Conservation (phyloP, 2,888 invertebrate species). For the Sminthurinus aureus region DNA sequence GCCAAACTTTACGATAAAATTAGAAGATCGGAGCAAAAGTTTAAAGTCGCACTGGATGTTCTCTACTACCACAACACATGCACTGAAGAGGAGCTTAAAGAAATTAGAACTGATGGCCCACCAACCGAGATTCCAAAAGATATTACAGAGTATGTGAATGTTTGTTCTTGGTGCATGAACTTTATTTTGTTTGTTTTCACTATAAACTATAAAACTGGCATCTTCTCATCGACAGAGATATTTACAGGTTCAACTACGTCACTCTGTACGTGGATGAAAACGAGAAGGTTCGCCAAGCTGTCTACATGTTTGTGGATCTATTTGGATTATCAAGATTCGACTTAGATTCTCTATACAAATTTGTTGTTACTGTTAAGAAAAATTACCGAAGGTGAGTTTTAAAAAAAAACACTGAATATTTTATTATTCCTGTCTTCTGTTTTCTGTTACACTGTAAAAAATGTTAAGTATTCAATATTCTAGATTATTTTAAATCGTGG, state of each 20-base stretch:
- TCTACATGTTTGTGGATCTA: constrained; percentile 79
- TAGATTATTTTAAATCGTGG: too few species aligned
- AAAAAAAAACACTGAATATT: constrained; percentile 63
- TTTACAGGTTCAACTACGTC: constrained; percentile 27
- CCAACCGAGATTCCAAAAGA: constrained; percentile 5
- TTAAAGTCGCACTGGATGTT: constrained; percentile 81
- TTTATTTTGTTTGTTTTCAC: neutral
- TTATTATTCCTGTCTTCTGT: neutral
- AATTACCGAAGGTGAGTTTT: constrained; percentile 79
- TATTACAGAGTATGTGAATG: constrained; percentile 59
- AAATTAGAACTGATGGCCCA: constrained; percentile 18
- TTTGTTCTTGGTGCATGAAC: neutral
- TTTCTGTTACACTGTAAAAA: neutral
- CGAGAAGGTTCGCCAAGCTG: constrained; percentile 75
- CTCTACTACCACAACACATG: constrained; percentile 76
- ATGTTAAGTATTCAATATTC: neutral
- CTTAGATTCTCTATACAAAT: constrained; percentile 72
- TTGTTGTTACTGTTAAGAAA: constrained; percentile 81
- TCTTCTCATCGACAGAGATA: too few species aligned
- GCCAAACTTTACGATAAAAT: constrained; percentile 86
- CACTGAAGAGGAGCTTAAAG: constrained; percentile 73
- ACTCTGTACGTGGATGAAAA: constrained; percentile 68
- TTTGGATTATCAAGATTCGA: constrained; percentile 75
- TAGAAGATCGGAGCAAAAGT: constrained; percentile 81
- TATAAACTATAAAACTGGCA: neutral